Conservation (phyloP, 2,888 invertebrate genomes). For the Trilocha varians region DNA sequence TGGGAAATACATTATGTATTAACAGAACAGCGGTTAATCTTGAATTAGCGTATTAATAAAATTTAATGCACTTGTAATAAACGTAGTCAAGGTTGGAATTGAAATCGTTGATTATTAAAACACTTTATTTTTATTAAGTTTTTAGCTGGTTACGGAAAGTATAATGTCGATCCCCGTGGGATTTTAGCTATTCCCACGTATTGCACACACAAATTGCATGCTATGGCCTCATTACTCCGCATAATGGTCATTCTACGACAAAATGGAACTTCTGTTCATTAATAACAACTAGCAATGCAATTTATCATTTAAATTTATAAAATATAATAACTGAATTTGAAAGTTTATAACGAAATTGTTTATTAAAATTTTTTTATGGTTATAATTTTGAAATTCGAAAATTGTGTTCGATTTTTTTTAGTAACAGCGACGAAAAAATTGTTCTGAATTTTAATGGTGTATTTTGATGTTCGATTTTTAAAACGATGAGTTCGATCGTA, state of each 20-base stretch:
- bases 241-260: neutral
- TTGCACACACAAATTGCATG: neutral
- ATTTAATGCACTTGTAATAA: neutral
- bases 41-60: neutral
- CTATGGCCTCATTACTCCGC: neutral
- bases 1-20: no score
- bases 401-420: no score
- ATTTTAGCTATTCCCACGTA: constrained; percentile 1
- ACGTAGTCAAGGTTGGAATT: neutral
- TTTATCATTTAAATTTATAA: neutral
- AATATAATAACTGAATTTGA: no score
- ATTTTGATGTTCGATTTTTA: neutral
- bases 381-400: no score
- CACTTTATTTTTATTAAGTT: neutral
- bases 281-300: neutral
- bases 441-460: no score
- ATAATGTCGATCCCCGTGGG: constrained; percentile 1
- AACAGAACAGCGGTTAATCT: no score
- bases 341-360: no score
- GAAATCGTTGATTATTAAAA: neutral
- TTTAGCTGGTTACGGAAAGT: neutral
- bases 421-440: no score
- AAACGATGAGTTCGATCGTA: neutral
- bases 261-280: neutral
- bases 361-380: no score